These are phyloP conservation scores for Villa cingulata DNA, from an alignment of 2,888 invertebrate species.

Conservation along the genomic window DNA sequence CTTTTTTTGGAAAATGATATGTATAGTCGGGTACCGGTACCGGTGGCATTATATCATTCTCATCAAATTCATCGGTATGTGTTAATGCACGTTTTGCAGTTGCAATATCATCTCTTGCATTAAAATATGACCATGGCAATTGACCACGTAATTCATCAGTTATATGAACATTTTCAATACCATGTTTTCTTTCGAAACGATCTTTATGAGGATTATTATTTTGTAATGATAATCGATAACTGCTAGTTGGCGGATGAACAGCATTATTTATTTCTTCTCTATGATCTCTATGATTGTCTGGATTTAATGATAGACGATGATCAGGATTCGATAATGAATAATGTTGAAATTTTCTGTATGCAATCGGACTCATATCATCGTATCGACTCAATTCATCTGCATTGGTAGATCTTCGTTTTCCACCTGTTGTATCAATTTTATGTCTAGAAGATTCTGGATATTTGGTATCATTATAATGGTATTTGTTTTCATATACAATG, in stretches of 20 bases:
- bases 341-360: neutral
- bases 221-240: neutral
- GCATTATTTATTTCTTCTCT: too few relatives aligned
- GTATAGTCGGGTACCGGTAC: slow-evolving; percentile 48
- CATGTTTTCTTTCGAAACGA: neutral
- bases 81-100: slow-evolving; percentile 31
- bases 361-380: neutral
- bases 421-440: neutral
- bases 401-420: neutral
- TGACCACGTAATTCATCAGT: slow-evolving; percentile 43
- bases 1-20: slow-evolving; percentile 34
- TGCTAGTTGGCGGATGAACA: neutral
- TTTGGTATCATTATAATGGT: neutral
- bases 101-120: slow-evolving; percentile 28
- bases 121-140: slow-evolving; percentile 47
- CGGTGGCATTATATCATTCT: slow-evolving; percentile 45
- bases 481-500: neutral
- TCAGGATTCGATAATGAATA: neutral
- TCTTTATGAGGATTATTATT: neutral
- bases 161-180: slow-evolving; percentile 11
- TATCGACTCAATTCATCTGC: neutral
- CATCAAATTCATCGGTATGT: slow-evolving; percentile 31
- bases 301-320: neutral
- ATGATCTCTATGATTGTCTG: neutral
- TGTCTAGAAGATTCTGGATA: neutral